Percentiles rank a stretch among this genome's conserved stretches.
Conservation (phyloP, 64 coral and sea anemone genomes). For the Orbicella faveolata region DNA sequence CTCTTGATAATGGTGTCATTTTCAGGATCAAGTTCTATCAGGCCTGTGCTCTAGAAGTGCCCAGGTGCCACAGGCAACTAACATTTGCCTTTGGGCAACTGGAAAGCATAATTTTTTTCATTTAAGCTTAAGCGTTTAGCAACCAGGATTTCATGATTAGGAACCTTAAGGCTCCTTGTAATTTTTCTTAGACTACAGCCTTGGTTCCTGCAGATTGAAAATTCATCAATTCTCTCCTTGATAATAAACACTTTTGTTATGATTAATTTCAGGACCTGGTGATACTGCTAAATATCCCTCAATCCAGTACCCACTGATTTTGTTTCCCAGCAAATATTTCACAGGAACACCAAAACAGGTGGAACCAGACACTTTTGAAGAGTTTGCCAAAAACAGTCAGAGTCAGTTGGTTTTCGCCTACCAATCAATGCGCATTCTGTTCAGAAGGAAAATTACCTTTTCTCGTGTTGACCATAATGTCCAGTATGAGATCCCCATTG, state of each 20-base stretch:
- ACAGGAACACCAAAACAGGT: constrained; percentile 71
- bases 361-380: constrained; percentile 53
- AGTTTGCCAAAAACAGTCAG: constrained; percentile 80
- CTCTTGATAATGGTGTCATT: no score
- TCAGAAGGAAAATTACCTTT: constrained; percentile 75
- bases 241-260: not conserved
- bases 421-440: constrained; percentile 77
- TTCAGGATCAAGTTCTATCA: no score
- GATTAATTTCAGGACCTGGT: constrained; percentile 54
- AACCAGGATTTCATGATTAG: no score
- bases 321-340: constrained; percentile 83
- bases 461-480: constrained; percentile 78
- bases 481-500: constrained; percentile 44
- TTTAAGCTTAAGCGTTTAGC: no score
- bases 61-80: no score
- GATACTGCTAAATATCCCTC: constrained; percentile 55
- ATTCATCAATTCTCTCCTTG: not conserved
- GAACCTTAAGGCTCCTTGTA: no score
- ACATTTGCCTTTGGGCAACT: no score
- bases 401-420: constrained; percentile 69
- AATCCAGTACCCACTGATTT: constrained; percentile 71
- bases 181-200: no score
- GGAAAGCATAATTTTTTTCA: no score
- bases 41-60: no score
- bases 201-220: no score